Evolutionary conservation across 2,888 invertebrate species (phyloP).

Genomic region (Netelia melanura): DNA sequence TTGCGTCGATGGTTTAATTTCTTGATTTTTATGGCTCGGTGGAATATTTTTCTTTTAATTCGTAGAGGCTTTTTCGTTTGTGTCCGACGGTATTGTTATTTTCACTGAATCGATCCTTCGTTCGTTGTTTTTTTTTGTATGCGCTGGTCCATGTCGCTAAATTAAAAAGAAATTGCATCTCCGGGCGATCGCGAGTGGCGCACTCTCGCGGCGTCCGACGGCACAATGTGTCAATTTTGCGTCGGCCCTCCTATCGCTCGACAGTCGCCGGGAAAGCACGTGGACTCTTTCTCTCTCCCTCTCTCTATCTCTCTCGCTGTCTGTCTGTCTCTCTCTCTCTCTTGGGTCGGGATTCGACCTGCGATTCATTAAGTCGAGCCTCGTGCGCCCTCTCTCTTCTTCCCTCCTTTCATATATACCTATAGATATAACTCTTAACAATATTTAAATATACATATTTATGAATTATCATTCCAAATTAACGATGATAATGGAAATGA

Average conservation of each 20-base stretch:
- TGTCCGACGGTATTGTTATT: neutral
- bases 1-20: neutral
- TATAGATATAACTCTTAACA: neutral
- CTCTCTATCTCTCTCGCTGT: neutral
- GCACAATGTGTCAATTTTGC: neutral
- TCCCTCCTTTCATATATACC: neutral
- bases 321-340: neutral
- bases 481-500: too few species aligned
- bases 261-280: neutral
- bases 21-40: neutral
- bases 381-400: constrained; percentile 3
- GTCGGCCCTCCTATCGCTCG: neutral
- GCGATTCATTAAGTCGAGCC: neutral
- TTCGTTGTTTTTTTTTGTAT: neutral
- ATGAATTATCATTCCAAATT: too few species aligned
- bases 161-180: neutral
- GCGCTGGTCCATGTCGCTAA: neutral
- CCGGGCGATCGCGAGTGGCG: neutral
- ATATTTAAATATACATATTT: neutral
- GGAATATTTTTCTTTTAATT: neutral
- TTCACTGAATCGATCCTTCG: neutral
- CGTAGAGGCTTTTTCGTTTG: neutral
- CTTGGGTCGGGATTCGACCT: neutral
- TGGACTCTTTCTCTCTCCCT: neutral
- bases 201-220: neutral